Percentiles rank a stretch among this genome's conserved stretches.
phyloP scores from a whole-genome alignment of 2,888 invertebrate genomes.

The Tachystola acroxantha region DNA sequence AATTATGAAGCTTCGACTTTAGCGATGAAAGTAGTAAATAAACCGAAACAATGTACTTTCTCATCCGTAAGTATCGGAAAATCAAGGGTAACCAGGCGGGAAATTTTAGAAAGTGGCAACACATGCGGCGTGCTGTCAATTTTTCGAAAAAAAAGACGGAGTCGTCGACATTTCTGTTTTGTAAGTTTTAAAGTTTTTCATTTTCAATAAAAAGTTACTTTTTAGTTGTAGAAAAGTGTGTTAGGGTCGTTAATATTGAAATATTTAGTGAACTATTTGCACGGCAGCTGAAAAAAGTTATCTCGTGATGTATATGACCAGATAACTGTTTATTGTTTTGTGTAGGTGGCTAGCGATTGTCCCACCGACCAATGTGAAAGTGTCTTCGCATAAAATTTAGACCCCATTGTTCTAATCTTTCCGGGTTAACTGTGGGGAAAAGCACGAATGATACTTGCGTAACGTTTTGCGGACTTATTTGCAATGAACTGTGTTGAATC shows the following conservation, averaged over 20 bases:
- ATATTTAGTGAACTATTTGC: slow-evolving; percentile 10
- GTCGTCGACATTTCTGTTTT: slow-evolving; percentile 47
- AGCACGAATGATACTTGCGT: slow-evolving; percentile 44
- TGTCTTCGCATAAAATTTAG: slow-evolving; percentile 74
- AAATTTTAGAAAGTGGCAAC: no score
- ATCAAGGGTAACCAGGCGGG: no score
- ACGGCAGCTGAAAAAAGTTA: slow-evolving; percentile 18
- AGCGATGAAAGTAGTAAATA: no score
- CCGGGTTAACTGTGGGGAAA: slow-evolving; percentile 61
- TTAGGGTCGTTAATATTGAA: slow-evolving; percentile 16
- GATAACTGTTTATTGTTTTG: slow-evolving; percentile 70
- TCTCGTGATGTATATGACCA: slow-evolving; percentile 35
- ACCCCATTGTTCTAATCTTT: slow-evolving; percentile 71
- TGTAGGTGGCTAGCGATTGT: slow-evolving; percentile 69
- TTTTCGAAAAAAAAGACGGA: slow-evolving; percentile 21
- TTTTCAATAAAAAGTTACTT: slow-evolving; percentile 35
- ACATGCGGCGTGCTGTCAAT: slow-evolving; percentile 11
- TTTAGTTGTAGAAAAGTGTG: slow-evolving; percentile 9
- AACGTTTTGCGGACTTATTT: slow-evolving; percentile 32
- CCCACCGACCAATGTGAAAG: slow-evolving; percentile 68
- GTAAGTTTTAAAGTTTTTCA: slow-evolving; percentile 51
- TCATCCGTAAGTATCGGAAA: no score
- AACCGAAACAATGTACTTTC: no score
- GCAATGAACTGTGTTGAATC: slow-evolving; percentile 35
- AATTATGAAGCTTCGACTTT: no score